Base-by-base conservation (phyloP, 2,888 invertebrate species). In the Brachypterus glaber region DNA sequence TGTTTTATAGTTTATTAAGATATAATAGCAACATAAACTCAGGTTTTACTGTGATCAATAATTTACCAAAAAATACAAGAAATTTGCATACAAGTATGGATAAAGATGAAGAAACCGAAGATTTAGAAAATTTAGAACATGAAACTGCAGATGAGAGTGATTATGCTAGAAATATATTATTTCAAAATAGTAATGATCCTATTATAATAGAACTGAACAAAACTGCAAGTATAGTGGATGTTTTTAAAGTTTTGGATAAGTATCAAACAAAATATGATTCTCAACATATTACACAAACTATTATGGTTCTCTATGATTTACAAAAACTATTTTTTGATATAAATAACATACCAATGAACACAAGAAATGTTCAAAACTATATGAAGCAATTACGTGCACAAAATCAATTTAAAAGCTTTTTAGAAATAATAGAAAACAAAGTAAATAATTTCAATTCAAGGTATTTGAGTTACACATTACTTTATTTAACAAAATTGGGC, bases 401-500 rank as follows among this genome's bases (percentile, higher is more conserved):
- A n/a, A 44, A 49, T 29, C 40, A 55, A n/a, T 66, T 63, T 49
- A 45, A 11, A 27, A 5, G 12, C 8, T 4, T 27, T 5, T 9
- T 27, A 27, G 34, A 54, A 2, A 15, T 46, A 3, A 50, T 72
- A 9, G 50, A 54, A 4, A 27, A 54, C 3, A 54, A 60, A 12
- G 43, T 62, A 16, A 15, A 48, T 4, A 21, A 54, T 3, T 64
- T 71, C 53, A 56, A 64, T 44, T 30, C 55, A 1, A 55, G 67
- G 21, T 63, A 64, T 18, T 47, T 68, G 21, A 67, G 69, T 43
- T 67, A 64, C 42, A 56, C 63, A 35, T 57, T 70, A 16, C 54
- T 70, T 12, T 70, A 71, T 46, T 54, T 74, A 31, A 63, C 60
- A 29, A 69, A 69, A 54, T 59, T 73, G 46, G 69, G 67, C 3